Conservation (phyloP, 2,113 vertebrate species). For the Mastomys coucha region DNA sequence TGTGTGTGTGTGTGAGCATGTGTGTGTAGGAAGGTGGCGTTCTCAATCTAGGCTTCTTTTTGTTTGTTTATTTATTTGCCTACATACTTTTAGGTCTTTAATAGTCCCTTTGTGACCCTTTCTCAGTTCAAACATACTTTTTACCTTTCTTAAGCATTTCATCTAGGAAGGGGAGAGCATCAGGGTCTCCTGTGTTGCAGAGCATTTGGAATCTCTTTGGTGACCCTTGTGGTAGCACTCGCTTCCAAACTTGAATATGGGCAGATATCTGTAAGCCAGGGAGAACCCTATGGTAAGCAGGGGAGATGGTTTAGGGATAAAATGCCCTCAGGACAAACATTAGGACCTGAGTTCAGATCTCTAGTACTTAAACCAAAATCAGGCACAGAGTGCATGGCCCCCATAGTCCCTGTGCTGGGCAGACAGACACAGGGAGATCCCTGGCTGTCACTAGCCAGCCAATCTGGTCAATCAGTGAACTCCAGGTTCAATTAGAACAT, state of each 20-base stretch:
- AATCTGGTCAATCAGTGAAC: not conserved
- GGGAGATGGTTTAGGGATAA: not conserved
- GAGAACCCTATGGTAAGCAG: not conserved
- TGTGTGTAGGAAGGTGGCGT: constrained; percentile 19
- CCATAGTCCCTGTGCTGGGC: not conserved
- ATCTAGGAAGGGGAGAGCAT: not conserved
- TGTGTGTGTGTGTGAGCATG: not conserved
- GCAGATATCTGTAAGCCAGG: not conserved
- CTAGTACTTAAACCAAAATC: not conserved
- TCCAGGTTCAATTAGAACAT: not conserved
- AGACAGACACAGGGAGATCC: not conserved
- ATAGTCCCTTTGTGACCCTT: constrained; percentile 44
- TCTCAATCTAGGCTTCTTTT: constrained; percentile 45
- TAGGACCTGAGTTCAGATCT: not conserved
- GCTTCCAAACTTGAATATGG: not conserved
- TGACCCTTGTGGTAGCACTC: not conserved
- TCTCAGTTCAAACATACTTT: not conserved
- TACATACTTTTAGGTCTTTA: constrained; percentile 49
- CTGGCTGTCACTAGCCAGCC: not conserved
- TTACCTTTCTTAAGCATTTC: constrained; percentile 2
- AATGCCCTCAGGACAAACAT: not conserved
- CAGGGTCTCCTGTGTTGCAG: not conserved
- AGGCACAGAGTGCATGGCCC: not conserved
- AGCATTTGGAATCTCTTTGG: not conserved
- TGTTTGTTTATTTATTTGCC: not conserved